Percentiles rank a stretch among this genome's conserved stretches.
phyloP scores from a whole-genome alignment of 2,797 vertebrate genomes.

The Crax fasciolata region DNA sequence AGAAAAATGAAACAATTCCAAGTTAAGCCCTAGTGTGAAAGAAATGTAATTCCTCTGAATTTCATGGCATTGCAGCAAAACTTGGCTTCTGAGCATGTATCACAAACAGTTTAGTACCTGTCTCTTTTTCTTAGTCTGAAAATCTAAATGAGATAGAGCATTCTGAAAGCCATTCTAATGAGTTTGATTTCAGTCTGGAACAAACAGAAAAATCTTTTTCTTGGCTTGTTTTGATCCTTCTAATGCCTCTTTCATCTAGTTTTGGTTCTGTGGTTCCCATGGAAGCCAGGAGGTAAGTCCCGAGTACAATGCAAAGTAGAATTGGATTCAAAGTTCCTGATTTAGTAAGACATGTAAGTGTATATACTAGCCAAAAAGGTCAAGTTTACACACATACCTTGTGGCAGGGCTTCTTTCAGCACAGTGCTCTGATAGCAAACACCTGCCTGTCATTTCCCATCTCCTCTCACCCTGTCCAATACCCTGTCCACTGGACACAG shows the following conservation, averaged over 20 bases:
- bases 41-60: not conserved
- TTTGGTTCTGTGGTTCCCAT: not conserved
- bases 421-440: not conserved
- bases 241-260: not conserved
- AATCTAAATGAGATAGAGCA: not conserved
- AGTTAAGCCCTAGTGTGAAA: not conserved
- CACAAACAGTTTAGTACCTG: not conserved
- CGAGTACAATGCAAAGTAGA: not conserved
- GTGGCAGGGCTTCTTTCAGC: not conserved
- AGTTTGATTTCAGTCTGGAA: not conserved
- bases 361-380: not conserved
- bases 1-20: not conserved
- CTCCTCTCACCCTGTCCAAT: not conserved
- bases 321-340: not conserved
- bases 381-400: not conserved
- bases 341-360: not conserved
- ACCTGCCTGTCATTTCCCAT: not conserved
- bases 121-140: not conserved
- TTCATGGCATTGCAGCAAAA: not conserved
- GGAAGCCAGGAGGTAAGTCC: not conserved
- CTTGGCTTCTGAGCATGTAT: not conserved
- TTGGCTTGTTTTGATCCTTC: not conserved
- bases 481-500: not conserved
- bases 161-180: not conserved
- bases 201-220: not conserved